These are phyloP conservation scores for Saxicola maurus DNA, from an alignment of 2,797 vertebrate genomes.

Conservation along the genomic window DNA sequence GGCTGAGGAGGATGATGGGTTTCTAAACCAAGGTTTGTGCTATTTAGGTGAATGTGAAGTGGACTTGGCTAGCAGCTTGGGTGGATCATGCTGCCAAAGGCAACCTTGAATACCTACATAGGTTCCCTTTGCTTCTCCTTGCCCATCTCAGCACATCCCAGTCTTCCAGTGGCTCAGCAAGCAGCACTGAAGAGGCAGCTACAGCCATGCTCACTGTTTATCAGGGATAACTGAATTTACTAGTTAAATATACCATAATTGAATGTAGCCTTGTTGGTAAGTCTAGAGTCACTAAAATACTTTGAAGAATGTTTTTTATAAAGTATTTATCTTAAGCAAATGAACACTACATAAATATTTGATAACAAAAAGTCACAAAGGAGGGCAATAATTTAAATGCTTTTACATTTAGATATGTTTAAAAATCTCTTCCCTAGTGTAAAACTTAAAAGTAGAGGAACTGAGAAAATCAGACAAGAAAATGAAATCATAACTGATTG, in stretches of 20 bases:
- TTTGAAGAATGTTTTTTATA: neutral
- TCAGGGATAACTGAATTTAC: neutral
- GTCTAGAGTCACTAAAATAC: neutral
- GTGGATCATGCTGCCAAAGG: neutral
- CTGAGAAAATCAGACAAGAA: neutral
- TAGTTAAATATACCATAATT: neutral
- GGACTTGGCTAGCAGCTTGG: neutral
- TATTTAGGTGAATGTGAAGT: neutral
- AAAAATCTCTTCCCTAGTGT: neutral
- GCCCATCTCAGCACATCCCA: fast-evolving
- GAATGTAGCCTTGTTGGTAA: neutral
- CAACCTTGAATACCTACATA: neutral
- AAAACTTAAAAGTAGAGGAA: neutral
- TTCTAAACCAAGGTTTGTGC: neutral
- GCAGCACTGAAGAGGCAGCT: neutral
- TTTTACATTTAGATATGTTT: neutral
- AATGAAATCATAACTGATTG: neutral
- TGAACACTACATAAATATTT: neutral
- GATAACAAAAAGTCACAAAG: neutral
- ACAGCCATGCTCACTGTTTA: neutral
- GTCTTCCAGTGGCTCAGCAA: neutral
- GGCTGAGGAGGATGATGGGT: neutral
- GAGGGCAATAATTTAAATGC: neutral
- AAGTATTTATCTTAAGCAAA: neutral
- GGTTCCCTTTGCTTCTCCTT: neutral